These are phyloP conservation scores for Oreochromis grahami DNA, from an alignment of 2,797 vertebrate genomes.

Conservation along the genomic window DNA sequence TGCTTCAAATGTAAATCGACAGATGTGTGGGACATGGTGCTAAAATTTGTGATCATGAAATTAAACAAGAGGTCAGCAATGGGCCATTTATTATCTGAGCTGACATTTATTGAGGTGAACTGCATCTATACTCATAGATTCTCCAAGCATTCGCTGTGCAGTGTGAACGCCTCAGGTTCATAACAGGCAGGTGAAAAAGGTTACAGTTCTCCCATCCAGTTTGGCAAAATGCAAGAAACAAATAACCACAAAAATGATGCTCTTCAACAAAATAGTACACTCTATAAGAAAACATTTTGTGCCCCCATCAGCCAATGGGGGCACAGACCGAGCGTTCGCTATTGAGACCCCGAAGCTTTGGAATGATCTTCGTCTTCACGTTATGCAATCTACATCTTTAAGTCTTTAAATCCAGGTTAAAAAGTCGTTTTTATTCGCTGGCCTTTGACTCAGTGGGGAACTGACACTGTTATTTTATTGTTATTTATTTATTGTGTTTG, in stretches of 20 bases:
- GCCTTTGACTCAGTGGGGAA: fast-evolving
- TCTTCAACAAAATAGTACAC: not conserved
- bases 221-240: not conserved
- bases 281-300: not conserved
- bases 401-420: not conserved
- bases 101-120: not conserved
- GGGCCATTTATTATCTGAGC: not conserved
- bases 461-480: not conserved
- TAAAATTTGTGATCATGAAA: not conserved
- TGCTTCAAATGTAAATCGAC: not conserved
- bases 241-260: not conserved
- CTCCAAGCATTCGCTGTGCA: not conserved
- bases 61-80: not conserved
- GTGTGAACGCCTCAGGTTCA: not conserved
- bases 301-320: not conserved
- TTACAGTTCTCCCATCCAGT: not conserved
- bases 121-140: not conserved
- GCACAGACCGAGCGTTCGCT: not conserved
- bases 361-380: not conserved
- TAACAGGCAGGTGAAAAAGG: not conserved
- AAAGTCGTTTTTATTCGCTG: not conserved
- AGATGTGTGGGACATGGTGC: not conserved
- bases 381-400: not conserved
- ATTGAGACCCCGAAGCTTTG: not conserved
- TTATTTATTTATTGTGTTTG: not conserved